Conservation (phyloP, 1,140 invertebrate species). For the Trichonephila inaurata region DNA sequence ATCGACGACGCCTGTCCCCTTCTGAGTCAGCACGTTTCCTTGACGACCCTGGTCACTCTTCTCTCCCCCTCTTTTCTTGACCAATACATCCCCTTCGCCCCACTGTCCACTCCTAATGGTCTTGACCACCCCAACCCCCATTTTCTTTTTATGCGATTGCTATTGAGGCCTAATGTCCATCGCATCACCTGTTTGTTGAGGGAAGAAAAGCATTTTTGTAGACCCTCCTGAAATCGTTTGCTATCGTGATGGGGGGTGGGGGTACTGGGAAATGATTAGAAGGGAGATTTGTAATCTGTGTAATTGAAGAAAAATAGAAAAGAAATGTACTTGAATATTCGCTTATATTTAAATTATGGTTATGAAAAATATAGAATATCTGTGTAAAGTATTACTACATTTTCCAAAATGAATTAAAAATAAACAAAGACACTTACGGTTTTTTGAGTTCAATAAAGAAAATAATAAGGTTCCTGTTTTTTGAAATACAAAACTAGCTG, state of each 20-base stretch:
- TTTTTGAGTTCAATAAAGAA: too few species aligned
- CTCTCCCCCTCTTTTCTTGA: neutral
- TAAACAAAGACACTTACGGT: too few species aligned
- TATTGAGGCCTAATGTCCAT: neutral
- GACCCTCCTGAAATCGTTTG: neutral
- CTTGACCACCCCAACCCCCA: neutral
- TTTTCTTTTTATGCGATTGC: slow-evolving; percentile 20
- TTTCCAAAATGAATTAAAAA: too few species aligned
- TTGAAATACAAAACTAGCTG: too few species aligned
- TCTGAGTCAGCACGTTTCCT: slow-evolving; percentile 37
- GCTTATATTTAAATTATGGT: too few species aligned
- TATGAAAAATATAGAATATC: too few species aligned
- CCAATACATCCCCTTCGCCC: neutral
- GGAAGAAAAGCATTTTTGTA: neutral
- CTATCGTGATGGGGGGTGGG: neutral
- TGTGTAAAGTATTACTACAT: too few species aligned
- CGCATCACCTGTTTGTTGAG: slow-evolving; percentile 3
- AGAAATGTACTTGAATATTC: too few species aligned
- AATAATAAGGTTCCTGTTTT: too few species aligned
- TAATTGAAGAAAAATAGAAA: too few species aligned
- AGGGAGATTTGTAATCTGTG: too few species aligned
- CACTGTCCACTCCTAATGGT: neutral
- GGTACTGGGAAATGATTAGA: too few species aligned
- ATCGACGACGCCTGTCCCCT: slow-evolving; percentile 15
- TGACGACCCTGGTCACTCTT: neutral